These are phyloP conservation scores for Cyanistes caeruleus DNA, from an alignment of 2,113 vertebrate genomes.

Conservation along the genomic window DNA sequence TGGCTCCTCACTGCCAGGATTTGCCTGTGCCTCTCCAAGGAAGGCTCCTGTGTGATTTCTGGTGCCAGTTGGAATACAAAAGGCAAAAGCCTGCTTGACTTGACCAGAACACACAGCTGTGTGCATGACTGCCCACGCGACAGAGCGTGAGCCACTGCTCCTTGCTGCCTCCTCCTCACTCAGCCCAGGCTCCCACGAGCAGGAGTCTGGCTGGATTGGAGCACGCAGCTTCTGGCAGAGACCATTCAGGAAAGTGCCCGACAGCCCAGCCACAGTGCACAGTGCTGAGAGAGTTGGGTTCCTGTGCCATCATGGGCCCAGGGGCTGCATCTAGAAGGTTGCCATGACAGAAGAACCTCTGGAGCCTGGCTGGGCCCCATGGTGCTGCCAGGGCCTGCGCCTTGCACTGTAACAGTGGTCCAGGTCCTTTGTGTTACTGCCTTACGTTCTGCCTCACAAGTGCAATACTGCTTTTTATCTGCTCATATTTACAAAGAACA, in stretches of 20 bases:
- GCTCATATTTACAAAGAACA: not conserved
- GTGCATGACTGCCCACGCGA: not conserved
- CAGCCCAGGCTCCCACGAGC: not conserved
- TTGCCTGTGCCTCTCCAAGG: not conserved
- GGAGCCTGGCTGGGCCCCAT: not conserved
- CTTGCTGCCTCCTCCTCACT: not conserved
- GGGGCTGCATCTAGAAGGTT: not conserved
- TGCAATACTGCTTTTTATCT: slow-evolving; percentile 16
- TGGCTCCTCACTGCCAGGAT: not conserved
- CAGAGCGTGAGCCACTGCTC: not conserved
- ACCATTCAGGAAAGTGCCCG: not conserved
- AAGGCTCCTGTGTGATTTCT: not conserved
- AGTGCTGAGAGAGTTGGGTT: not conserved
- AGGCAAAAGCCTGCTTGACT: not conserved
- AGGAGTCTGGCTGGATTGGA: not conserved
- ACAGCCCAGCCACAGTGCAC: not conserved
- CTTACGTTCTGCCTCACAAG: not conserved
- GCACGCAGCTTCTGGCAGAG: not conserved
- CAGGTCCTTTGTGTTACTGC: not conserved
- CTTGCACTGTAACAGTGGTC: not conserved
- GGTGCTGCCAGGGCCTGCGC: not conserved
- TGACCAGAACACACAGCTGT: not conserved
- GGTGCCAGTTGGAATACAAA: not conserved
- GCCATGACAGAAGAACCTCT: not conserved
- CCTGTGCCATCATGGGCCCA: not conserved